Conservation (phyloP, 2,113 vertebrate species). For the Neolamprologus toae region DNA sequence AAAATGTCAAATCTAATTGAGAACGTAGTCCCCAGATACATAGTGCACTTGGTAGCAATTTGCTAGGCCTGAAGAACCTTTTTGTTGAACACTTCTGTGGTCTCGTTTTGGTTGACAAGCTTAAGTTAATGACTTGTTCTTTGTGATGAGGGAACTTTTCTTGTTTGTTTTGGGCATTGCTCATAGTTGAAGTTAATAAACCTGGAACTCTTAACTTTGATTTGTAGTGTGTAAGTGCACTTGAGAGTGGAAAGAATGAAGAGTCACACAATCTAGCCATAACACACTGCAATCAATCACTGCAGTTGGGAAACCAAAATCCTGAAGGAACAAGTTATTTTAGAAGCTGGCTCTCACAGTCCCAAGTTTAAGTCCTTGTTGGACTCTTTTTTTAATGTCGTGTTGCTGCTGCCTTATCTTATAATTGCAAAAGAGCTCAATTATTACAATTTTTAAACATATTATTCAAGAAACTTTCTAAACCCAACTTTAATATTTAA, state of each 20-base stretch:
- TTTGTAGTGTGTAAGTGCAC: neutral
- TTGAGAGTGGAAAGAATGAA: neutral
- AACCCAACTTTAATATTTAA: neutral
- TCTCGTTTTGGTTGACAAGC: neutral
- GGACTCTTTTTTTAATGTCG: neutral
- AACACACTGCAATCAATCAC: neutral
- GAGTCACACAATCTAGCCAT: neutral
- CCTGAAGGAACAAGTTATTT: neutral
- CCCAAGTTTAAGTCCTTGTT: neutral
- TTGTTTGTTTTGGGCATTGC: neutral
- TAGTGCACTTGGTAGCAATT: neutral
- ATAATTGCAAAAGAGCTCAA: neutral
- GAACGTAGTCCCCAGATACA: accelerated
- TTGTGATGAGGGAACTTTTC: neutral
- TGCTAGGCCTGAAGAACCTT: neutral
- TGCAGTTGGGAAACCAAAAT: neutral
- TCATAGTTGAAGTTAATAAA: neutral
- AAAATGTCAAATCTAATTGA: neutral
- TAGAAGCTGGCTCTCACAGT: neutral
- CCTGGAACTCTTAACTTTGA: neutral
- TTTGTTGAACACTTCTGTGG: neutral
- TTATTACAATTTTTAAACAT: neutral
- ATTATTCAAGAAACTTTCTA: neutral
- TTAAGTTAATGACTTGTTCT: neutral
- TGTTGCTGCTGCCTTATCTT: neutral